Evolutionary conservation across 2,113 vertebrate species (phyloP), one percentile per base, ranked within the genome.

Genomic region (Balaeniceps rex): DNA sequence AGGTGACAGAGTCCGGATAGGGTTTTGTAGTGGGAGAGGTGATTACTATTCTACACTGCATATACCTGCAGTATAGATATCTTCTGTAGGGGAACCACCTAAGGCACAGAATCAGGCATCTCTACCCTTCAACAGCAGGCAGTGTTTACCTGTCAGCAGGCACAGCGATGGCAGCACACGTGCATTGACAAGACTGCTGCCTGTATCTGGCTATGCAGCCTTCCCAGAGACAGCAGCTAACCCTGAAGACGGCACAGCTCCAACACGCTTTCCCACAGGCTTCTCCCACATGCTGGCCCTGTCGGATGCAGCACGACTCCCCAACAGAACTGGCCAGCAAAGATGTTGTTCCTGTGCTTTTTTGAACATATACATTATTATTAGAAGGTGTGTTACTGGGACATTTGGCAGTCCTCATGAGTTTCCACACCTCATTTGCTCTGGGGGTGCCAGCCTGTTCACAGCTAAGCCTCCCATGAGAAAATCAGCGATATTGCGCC

Each of bases 131-230:
- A 31, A 7, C 49, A 77, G 63, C 34, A 2, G 0, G 28, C 44
- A 40, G 9, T 4, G 4, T 12, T 57, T 12, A 19, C 31, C 11
- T 12, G 0, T 0, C 26, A 44, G 83, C 76, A 72, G 85, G 66
- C 52, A 38, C 40, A 28, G 81, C 5, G 0, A 22, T 0, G 28
- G 58, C 71, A 69, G 72, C 46, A 42, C 33, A 2, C 0, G 1
- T 3, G 11, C 47, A 12, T 1, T 14, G 52, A 16, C 23, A 36
- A 25, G 42, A 8, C 49, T 21, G 16, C 38, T 40, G 55, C n/a
- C 52, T 26, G 17, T 10, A 15, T 3, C 40, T 38, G 36, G 17
- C 54, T 33, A 8, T 0, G 0, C n/a, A 49, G 54, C 63, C 47
- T 80, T 63, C 21, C 26, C 40, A 57, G 25, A 15, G 19, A 8